phyloP scores from a whole-genome alignment of 30 jellyfish, hydroid and myxozoan genomes.

The Hydractinia echinata region DNA sequence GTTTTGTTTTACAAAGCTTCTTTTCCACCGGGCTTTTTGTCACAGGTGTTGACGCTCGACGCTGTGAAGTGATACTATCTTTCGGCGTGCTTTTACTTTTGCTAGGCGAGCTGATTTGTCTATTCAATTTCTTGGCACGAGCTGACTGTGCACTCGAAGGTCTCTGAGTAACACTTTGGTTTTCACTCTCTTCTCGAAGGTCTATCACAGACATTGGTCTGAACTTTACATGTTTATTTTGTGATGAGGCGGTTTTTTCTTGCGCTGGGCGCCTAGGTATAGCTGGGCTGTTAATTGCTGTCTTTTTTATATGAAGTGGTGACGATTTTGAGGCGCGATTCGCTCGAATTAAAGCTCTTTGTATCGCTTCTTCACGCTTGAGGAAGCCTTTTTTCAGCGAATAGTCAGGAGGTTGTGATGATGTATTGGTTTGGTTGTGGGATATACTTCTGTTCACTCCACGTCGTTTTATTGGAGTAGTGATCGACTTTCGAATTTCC shows the following conservation, averaged over 20 bases:
- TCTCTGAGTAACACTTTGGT: not conserved
- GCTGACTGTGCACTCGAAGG: slow-evolving; percentile 16
- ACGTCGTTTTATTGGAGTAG: slow-evolving; percentile 43
- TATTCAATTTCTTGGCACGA: not conserved
- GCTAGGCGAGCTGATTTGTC: not conserved
- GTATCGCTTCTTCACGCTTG: slow-evolving; percentile 36
- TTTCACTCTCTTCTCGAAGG: slow-evolving; percentile 4
- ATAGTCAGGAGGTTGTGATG: slow-evolving; percentile 23
- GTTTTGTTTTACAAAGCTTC: not conserved
- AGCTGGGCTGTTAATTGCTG: not conserved
- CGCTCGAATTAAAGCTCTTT: not conserved
- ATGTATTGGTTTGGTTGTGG: not conserved
- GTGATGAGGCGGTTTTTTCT: not conserved
- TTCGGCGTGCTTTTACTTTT: not conserved
- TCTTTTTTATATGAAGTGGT: not conserved
- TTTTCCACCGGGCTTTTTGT: not conserved
- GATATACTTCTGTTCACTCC: slow-evolving; percentile 1
- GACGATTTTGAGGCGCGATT: not conserved
- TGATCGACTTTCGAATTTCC: slow-evolving; percentile 67
- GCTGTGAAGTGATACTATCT: not conserved
- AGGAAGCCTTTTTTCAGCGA: slow-evolving; percentile 36
- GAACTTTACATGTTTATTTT: slow-evolving; percentile 12
- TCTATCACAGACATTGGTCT: slow-evolving; percentile 36
- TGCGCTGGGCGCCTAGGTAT: not conserved
- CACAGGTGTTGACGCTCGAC: not conserved